Evolutionary conservation across 2,113 vertebrate genomes (phyloP).

Genomic region (Patagioenas fasciata): DNA sequence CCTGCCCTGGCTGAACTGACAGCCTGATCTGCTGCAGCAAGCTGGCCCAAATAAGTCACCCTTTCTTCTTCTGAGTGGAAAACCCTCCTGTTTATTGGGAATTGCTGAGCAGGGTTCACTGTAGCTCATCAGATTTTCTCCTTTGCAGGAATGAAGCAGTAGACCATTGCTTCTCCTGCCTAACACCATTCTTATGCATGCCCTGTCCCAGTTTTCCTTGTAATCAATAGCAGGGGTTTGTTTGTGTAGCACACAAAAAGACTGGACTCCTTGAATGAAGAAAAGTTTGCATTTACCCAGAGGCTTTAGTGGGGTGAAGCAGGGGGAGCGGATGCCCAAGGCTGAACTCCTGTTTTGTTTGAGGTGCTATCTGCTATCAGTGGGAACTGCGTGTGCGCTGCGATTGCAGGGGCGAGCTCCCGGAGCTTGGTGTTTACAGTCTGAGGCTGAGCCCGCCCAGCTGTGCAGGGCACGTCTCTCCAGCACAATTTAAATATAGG

Average conservation of each 20-base stretch:
- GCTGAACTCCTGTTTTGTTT: not conserved
- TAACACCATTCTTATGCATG: not conserved
- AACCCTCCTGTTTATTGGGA: not conserved
- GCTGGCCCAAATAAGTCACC: not conserved
- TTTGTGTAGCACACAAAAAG: slow-evolving; percentile 3
- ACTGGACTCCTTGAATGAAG: not conserved
- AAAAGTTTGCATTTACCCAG: not conserved
- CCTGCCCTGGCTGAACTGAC: not conserved
- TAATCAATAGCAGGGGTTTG: not conserved
- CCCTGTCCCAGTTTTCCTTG: not conserved
- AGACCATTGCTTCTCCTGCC: not conserved
- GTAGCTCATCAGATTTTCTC: not conserved
- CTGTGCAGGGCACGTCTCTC: accelerated
- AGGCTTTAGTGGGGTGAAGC: not conserved
- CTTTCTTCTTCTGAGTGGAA: not conserved
- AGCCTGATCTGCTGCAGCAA: not conserved
- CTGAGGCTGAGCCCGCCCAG: not conserved
- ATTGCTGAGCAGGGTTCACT: not conserved
- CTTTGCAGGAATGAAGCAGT: not conserved
- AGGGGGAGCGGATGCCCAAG: not conserved
- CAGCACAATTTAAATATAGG: not conserved
- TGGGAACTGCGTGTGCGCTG: accelerated
- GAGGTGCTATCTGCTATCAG: not conserved
- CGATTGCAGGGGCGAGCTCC: accelerated
- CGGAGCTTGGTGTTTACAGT: accelerated